Evolutionary conservation across 1,140 invertebrate species (phyloP), one percentile per base, ranked within the genome.

Genomic region (Sogatella furcifera): DNA sequence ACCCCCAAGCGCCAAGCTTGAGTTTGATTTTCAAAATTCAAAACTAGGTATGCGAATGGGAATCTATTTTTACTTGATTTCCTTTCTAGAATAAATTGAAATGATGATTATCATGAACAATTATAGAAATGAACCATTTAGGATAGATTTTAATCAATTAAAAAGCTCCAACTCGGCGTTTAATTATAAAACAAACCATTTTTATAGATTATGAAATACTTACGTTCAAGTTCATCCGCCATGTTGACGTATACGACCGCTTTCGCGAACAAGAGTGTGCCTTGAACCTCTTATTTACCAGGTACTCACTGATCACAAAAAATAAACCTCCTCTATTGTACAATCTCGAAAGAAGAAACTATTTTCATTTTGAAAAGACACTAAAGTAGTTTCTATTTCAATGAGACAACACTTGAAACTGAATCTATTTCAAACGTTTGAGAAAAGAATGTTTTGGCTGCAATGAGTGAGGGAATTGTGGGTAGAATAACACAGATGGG

Each of bases 171-270:
- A 38, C 11, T 11, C 5, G 34, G 9, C 34, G 11, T 38, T 38
- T 8, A 38, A 8, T 38, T 4, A 38, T 38, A 38, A 10, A 38
- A 38, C 11, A 11, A 38, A 10, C 11, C 34, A 38, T 38, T 38
- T 13, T 10, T n/a, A n/a, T 38, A 11, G 34, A 38, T 38, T 4
- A 17, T 38, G 57, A 52, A 54, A 57, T 57, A 68, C 67, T 65
- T 54, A 68, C 67, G 66, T 68, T 68, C 67, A 68, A 68, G 67
- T 66, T 68, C 62, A 62, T 68, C 67, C 65, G 67, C 67, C 67
- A 68, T 68, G 62, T 68, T 68, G 59, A 65, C 58, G 55, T 58
- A 63, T 56, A 58, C 57, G 57, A 52, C 60, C 22, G 55, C 44
- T 52, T 55, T 62, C 10, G 46, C 2, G 46, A 49, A 2, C 10